These are phyloP conservation scores for Apotomis turbidana DNA, from an alignment of 2,888 invertebrate genomes.

Conservation along the genomic window DNA sequence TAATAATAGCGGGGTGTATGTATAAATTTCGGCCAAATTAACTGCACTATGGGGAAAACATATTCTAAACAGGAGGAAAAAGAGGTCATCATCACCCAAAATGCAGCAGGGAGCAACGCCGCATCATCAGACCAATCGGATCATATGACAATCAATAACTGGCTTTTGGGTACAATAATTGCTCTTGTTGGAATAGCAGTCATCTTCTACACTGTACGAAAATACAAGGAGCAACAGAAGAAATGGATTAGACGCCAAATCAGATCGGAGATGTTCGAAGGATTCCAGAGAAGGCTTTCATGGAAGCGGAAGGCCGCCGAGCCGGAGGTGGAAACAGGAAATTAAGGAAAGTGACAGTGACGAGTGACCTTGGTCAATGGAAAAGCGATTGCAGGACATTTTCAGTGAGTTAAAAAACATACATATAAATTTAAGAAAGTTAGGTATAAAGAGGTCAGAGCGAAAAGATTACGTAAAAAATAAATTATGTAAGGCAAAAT, in stretches of 20 bases:
- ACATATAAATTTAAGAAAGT: slow-evolving; percentile 24
- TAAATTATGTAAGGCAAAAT: slow-evolving; percentile 5
- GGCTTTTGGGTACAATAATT: no score
- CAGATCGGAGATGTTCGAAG: no score
- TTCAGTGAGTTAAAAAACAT: slow-evolving; percentile 25
- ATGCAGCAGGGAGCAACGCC: slow-evolving; percentile 1
- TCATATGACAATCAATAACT: neutral
- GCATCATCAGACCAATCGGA: neutral
- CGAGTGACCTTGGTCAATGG: slow-evolving; percentile 10
- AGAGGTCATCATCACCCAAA: neutral
- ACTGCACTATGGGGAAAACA: neutral
- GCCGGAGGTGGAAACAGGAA: no score
- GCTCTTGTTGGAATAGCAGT: no score
- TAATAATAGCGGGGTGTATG: no score
- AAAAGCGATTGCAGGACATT: slow-evolving; percentile 20
- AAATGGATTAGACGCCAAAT: neutral
- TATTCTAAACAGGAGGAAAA: neutral
- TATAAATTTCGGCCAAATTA: no score
- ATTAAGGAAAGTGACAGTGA: no score
- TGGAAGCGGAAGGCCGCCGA: no score
- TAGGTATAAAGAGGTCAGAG: neutral
- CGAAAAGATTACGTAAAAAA: no score
- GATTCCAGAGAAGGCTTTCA: neutral
- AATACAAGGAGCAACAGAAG: neutral
- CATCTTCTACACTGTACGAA: no score